These are phyloP conservation scores for Ctenosaura bakeri DNA, from an alignment of 2,797 vertebrate species.

Conservation along the genomic window DNA sequence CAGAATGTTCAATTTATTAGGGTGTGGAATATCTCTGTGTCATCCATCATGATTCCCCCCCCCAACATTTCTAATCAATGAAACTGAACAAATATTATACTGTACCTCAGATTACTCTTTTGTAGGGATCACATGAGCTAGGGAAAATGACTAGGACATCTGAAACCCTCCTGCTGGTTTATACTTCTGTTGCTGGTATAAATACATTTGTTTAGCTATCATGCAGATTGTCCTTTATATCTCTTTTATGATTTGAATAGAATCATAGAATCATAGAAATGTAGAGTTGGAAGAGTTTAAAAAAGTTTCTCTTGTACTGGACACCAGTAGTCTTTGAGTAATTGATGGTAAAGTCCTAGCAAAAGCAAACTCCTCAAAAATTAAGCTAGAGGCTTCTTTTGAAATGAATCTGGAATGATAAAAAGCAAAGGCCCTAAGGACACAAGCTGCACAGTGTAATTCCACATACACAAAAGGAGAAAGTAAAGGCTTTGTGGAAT, in stretches of 20 bases:
- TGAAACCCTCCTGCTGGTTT: no score
- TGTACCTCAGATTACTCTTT: background rate
- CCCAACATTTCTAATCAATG: no score
- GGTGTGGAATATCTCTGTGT: background rate
- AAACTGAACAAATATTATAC: no score
- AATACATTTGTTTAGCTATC: background rate
- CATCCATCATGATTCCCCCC: background rate
- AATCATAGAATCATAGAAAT: no score
- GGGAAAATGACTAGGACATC: constrained; percentile 29
- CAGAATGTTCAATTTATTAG: background rate
- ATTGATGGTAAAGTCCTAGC: constrained; percentile 46
- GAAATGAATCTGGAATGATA: constrained; percentile 12
- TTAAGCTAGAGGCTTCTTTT: constrained; percentile 40
- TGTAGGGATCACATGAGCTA: background rate
- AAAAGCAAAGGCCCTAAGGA: constrained; percentile 40
- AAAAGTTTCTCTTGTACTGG: constrained; percentile 45
- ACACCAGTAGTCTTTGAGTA: constrained; percentile 42
- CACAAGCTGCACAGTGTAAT: constrained; percentile 45
- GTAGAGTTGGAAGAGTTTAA: no score
- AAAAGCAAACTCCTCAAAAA: constrained; percentile 53
- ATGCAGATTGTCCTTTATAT: constrained; percentile 30
- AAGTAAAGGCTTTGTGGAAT: constrained; percentile 33
- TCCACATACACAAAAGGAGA: constrained; percentile 34
- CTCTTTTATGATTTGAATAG: constrained; percentile 26
- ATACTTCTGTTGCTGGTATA: no score